phyloP scores from a whole-genome alignment of 2,797 vertebrate species.

The Protosalanx chinensis region DNA sequence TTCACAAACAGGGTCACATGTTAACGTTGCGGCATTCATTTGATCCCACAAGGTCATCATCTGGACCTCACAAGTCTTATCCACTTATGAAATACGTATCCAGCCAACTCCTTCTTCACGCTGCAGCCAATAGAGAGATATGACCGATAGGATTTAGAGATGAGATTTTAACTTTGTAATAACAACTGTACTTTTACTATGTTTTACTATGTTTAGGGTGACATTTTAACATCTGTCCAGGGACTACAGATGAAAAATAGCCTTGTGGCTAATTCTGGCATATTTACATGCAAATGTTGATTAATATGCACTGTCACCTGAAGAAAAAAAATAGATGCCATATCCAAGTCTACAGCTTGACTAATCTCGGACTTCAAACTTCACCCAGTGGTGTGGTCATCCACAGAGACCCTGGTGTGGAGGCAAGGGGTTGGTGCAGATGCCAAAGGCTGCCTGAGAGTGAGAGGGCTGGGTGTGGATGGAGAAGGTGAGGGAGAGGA shows the following conservation, averaged over 20 bases:
- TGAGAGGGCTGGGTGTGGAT: slow-evolving; percentile 36
- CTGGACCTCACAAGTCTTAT: background rate
- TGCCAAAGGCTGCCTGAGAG: slow-evolving; percentile 35
- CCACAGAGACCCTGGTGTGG: slow-evolving; percentile 46
- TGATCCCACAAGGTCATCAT: no score
- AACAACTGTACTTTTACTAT: no score
- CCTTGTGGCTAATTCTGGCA: no score
- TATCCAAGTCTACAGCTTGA: background rate
- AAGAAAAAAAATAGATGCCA: no score
- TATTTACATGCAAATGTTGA: no score
- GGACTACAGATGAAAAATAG: no score
- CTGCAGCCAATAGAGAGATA: no score
- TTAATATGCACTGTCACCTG: no score
- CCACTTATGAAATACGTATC: background rate
- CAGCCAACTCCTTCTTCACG: background rate
- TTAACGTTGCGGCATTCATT: no score
- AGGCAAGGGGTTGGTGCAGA: slow-evolving; percentile 20
- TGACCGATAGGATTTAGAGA: background rate
- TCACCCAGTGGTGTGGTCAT: slow-evolving; percentile 35
- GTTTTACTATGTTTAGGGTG: no score
- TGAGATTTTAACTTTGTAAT: background rate
- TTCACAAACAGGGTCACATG: no score
- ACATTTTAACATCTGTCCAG: no score
- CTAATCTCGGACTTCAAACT: background rate
- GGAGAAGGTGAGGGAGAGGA: slow-evolving; percentile 39